Evolutionary conservation across 2,113 vertebrate genomes (phyloP).

Genomic region (Ellobius talpinus): DNA sequence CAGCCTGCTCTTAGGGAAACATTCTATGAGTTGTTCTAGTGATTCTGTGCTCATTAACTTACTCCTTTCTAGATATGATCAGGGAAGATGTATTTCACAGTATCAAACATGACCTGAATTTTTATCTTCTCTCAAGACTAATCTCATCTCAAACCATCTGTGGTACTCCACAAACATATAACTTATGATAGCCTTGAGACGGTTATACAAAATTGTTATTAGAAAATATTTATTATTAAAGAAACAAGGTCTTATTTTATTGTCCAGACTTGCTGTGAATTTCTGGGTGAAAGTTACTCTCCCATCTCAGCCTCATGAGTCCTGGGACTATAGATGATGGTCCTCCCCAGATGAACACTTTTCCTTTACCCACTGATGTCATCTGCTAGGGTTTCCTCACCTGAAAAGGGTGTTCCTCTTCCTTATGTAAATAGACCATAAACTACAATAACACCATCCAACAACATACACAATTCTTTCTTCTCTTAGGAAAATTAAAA

Average conservation of each 20-base stretch:
- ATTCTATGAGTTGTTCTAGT: slow-evolving; percentile 25
- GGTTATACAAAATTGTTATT: slow-evolving; percentile 1
- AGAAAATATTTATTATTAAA: neutral
- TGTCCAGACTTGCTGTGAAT: neutral
- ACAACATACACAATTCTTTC: neutral
- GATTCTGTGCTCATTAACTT: slow-evolving; percentile 48
- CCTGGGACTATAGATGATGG: neutral
- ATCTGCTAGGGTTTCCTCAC: neutral
- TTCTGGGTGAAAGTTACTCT: neutral
- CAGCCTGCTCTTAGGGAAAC: slow-evolving; percentile 30
- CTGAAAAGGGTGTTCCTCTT: slow-evolving; percentile 7
- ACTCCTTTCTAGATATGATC: slow-evolving; percentile 1
- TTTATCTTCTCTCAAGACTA: slow-evolving; percentile 30
- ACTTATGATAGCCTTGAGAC: neutral
- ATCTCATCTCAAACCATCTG: slow-evolving; percentile 28
- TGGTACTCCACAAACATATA: neutral
- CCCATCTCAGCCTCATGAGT: neutral
- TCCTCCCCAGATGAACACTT: neutral
- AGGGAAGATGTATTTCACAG: neutral
- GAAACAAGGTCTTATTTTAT: neutral
- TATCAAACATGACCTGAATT: slow-evolving; percentile 3
- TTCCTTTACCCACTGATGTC: neutral
- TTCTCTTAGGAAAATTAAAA: slow-evolving; percentile 34
- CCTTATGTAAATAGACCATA: slow-evolving; percentile 20
- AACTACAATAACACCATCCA: neutral